Evolutionary conservation across 2,113 vertebrate species (phyloP).

Genomic region (Lethenteron reissneri): DNA sequence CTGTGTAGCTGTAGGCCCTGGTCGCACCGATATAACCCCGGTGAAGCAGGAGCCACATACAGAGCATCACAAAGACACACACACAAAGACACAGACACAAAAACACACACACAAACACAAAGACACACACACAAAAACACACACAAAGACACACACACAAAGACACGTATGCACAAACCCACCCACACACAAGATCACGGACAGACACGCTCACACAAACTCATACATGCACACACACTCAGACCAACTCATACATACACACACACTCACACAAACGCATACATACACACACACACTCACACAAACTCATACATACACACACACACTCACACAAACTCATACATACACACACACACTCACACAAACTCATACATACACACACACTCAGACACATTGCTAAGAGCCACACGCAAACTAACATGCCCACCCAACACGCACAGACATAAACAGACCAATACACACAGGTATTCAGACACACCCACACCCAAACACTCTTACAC

Average conservation of each 20-base stretch:
- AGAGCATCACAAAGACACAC: no score
- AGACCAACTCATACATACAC: neutral
- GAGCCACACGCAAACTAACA: neutral
- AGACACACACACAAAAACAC: no score
- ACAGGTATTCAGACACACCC: neutral
- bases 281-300: neutral
- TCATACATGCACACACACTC: neutral
- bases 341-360: neutral
- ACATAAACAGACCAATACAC: constrained; percentile 1
- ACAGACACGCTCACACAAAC: neutral
- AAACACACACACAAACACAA: no score
- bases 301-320: neutral
- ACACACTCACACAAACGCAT: neutral
- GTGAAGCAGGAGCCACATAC: no score
- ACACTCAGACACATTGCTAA: neutral
- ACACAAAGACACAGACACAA: no score
- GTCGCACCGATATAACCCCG: no score
- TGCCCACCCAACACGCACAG: neutral
- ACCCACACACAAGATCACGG: no score
- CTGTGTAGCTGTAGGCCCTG: no score
- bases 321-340: neutral
- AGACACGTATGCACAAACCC: no score
- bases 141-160: no score
- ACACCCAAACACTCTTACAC: neutral
- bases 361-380: neutral